These are phyloP conservation scores for Gallinago media DNA, from an alignment of 2,113 vertebrate species.

Conservation along the genomic window DNA sequence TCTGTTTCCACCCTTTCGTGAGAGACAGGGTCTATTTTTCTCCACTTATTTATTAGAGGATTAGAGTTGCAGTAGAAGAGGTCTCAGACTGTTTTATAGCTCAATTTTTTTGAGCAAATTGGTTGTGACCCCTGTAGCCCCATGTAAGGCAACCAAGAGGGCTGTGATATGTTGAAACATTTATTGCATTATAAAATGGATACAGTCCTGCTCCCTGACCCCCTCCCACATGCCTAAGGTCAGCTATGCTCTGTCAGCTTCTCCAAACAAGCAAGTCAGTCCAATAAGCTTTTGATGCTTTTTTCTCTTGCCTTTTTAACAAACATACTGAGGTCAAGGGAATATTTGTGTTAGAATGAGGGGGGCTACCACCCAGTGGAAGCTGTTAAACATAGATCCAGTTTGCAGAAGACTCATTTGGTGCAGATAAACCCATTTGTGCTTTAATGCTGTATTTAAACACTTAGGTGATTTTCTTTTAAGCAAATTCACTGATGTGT, in stretches of 20 bases:
- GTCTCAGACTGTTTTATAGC: slow-evolving; percentile 13
- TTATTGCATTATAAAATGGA: slow-evolving; percentile 47
- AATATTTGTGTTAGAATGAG: not conserved
- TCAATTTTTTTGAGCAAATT: not conserved
- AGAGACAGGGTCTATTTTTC: not conserved
- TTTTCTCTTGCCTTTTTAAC: slow-evolving; percentile 26
- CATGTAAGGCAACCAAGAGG: not conserved
- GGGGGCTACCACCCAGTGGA: not conserved
- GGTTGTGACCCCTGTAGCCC: not conserved
- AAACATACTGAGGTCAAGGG: not conserved
- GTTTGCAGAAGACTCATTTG: not conserved
- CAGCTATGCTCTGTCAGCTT: slow-evolving; percentile 2
- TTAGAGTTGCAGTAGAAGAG: slow-evolving; percentile 5
- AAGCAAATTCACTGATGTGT: not conserved
- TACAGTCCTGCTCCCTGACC: not conserved
- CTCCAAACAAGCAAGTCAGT: slow-evolving; percentile 30
- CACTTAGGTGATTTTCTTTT: not conserved
- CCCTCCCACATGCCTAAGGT: not conserved
- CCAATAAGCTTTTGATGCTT: slow-evolving; percentile 6
- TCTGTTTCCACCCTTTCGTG: not conserved
- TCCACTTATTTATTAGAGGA: not conserved
- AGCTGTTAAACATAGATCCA: not conserved
- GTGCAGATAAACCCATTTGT: not conserved
- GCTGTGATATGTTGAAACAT: slow-evolving; percentile 10
- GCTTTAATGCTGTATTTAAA: not conserved